These are phyloP conservation scores for Eretmochelys imbricata DNA, from an alignment of 2,113 vertebrate genomes.

Conservation along the genomic window DNA sequence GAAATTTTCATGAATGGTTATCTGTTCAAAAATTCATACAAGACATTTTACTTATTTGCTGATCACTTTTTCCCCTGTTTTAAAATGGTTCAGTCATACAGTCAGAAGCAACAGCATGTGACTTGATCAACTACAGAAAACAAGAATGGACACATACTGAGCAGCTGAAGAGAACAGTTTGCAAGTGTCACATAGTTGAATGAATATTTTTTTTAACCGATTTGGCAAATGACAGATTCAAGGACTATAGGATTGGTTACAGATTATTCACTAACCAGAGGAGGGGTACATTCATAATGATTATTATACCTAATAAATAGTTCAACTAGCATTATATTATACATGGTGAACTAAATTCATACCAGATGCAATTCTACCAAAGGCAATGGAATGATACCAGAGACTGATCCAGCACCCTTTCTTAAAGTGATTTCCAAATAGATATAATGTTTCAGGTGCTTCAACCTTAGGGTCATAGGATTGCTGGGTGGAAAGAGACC, in stretches of 20 bases:
- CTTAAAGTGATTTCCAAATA: not conserved
- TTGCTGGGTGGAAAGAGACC: too few relatives aligned
- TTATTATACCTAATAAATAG: not conserved
- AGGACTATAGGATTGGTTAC: not conserved
- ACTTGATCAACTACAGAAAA: not conserved
- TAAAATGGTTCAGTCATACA: not conserved
- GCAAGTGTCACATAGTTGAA: not conserved
- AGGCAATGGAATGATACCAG: accelerated
- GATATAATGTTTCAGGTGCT: accelerated
- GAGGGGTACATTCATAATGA: too few relatives aligned
- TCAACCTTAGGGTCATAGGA: not conserved
- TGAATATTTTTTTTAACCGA: not conserved
- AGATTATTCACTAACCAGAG: not conserved
- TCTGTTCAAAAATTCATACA: not conserved
- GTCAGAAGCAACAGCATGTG: not conserved
- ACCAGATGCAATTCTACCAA: accelerated
- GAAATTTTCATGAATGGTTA: not conserved
- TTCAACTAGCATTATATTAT: not conserved
- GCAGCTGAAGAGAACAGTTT: not conserved
- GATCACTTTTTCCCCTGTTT: not conserved
- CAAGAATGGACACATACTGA: accelerated
- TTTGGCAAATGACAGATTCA: not conserved
- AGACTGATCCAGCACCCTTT: not conserved
- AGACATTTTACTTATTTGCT: not conserved
- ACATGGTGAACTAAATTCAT: not conserved